These are phyloP conservation scores for Amitus sp. DNA, from an alignment of 2,888 invertebrate genomes.

Conservation along the genomic window DNA sequence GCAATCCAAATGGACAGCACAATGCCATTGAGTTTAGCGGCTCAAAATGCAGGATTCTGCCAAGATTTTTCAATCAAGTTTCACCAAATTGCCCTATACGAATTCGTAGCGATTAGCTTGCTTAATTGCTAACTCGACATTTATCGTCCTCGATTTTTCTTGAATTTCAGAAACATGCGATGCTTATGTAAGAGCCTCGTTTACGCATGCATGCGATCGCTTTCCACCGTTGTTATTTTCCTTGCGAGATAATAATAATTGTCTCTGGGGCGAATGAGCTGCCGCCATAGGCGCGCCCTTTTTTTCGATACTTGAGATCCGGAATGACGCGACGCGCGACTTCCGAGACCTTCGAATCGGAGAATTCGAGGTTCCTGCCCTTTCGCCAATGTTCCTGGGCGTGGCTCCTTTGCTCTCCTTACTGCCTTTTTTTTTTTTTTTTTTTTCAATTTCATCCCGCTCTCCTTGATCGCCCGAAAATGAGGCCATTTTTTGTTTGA, in stretches of 20 bases:
- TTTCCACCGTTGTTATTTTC: conserved; percentile 2
- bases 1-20: conserved; percentile 37
- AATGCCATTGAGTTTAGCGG: conserved; percentile 52
- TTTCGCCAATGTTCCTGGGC: conserved; percentile 49
- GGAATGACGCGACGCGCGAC: conserved; percentile 16
- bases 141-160: conserved; percentile 19
- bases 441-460: not conserved
- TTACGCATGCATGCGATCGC: conserved; percentile 6
- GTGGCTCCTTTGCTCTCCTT: conserved; percentile 52
- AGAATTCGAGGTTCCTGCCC: conserved; percentile 20
- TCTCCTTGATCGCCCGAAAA: conserved; percentile 14
- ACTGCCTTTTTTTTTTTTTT: conserved; percentile 25
- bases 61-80: too few relatives aligned
- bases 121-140: conserved; percentile 26
- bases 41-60: conserved; percentile 45
- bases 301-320: conserved; percentile 8
- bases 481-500: conserved; percentile 3
- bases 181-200: conserved; percentile 22
- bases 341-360: conserved; percentile 29
- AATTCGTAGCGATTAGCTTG: conserved; percentile 29
- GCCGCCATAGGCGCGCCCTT: conserved; percentile 13
- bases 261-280: conserved; percentile 6
- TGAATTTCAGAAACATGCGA: conserved; percentile 33
- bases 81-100: too few relatives aligned
- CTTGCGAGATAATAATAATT: conserved; percentile 8